Percentiles rank a stretch among this genome's conserved stretches.
phyloP scores from a whole-genome alignment of 2,888 invertebrate genomes.

The Ommatoiulus sabulosus region DNA sequence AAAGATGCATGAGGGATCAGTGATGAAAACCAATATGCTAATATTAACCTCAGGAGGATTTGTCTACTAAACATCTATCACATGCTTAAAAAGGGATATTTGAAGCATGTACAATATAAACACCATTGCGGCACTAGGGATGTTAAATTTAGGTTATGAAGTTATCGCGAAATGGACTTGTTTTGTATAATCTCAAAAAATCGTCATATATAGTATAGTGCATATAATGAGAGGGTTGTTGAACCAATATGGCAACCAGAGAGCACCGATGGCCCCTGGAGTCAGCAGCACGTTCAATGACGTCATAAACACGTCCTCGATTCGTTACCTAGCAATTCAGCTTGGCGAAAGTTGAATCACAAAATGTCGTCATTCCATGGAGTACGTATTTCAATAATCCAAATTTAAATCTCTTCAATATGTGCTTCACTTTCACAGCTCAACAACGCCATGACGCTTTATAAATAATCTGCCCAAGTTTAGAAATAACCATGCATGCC shows the following conservation, averaged over 20 bases:
- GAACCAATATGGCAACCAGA: background rate
- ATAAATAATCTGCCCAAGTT: background rate
- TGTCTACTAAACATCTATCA: no score
- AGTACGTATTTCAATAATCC: background rate
- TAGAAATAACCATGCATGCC: background rate
- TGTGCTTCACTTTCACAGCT: background rate
- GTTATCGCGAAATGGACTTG: no score
- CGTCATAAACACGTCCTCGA: background rate
- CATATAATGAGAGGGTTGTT: background rate
- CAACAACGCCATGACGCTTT: conserved; percentile 6
- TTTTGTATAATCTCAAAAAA: background rate
- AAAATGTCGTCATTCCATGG: background rate
- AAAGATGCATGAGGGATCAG: no score
- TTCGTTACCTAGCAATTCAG: background rate
- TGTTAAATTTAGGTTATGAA: no score
- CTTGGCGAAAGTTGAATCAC: background rate
- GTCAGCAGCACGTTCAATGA: background rate
- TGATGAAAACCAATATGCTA: no score
- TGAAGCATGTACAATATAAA: background rate
- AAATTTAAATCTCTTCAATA: background rate
- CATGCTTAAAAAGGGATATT: no score
- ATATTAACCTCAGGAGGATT: no score
- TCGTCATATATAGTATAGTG: background rate
- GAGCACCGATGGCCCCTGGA: background rate
- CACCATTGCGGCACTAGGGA: no score